These are phyloP conservation scores for Zootermopsis nevadensis DNA, from an alignment of 2,888 invertebrate species.

Conservation along the genomic window DNA sequence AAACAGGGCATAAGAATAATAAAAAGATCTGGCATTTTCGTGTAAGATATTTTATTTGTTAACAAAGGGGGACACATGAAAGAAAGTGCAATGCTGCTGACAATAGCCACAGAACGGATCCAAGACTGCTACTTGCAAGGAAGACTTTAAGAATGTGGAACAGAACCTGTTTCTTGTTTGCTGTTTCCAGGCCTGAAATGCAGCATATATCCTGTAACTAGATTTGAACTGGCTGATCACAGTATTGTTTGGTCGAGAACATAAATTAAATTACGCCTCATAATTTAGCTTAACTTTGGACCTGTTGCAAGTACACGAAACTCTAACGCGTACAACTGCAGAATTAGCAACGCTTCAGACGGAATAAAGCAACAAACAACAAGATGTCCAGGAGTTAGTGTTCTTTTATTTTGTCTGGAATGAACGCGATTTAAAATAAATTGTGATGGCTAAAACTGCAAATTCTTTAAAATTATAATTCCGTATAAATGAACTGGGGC, in stretches of 20 bases:
- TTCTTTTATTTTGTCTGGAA: too few species aligned
- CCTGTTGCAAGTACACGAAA: too few species aligned
- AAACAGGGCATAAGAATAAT: neutral
- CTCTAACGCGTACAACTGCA: neutral
- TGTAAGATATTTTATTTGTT: neutral
- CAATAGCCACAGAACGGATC: neutral
- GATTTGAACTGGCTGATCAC: neutral
- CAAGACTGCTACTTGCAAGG: conserved; percentile 2
- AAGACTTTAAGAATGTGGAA: neutral
- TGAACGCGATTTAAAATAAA: too few species aligned
- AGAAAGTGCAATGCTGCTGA: neutral
- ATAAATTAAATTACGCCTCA: neutral
- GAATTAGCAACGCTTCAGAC: neutral
- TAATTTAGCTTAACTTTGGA: neutral
- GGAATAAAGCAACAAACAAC: neutral
- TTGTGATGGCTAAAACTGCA: too few species aligned
- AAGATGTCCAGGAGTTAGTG: neutral
- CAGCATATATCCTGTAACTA: neutral
- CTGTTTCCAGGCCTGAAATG: neutral
- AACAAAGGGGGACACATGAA: neutral
- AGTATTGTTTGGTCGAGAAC: neutral
- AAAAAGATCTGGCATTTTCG: neutral
- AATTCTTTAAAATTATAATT: too few species aligned
- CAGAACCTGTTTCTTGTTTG: conserved; percentile 7
- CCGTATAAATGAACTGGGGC: too few species aligned